phyloP scores from a whole-genome alignment of 2,113 vertebrate species.

The Gasterosteus nipponicus region DNA sequence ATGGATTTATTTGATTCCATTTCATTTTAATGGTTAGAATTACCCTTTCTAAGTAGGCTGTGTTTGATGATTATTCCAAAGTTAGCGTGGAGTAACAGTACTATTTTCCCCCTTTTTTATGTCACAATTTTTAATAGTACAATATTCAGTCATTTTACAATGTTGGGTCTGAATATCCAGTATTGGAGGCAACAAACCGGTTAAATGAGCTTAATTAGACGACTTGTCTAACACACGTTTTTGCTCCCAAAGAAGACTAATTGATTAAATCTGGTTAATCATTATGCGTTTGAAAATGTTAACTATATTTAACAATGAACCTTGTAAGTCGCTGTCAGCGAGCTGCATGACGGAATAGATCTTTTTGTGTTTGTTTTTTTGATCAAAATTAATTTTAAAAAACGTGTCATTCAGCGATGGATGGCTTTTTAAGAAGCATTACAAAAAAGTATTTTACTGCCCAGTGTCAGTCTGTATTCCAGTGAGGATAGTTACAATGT shows the following conservation, averaged over 20 bases:
- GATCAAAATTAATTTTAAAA: background rate
- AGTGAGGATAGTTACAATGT: constrained; percentile 21
- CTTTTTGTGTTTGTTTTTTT: background rate
- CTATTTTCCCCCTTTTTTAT: background rate
- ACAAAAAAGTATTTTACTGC: constrained; percentile 25
- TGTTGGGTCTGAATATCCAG: constrained; percentile 19
- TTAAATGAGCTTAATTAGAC: background rate
- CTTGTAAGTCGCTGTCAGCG: background rate
- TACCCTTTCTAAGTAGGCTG: background rate
- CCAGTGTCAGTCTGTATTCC: background rate
- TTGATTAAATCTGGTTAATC: constrained; percentile 19
- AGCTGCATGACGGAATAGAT: background rate
- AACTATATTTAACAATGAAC: background rate
- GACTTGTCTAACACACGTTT: constrained; percentile 1
- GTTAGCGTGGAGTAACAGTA: background rate
- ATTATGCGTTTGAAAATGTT: constrained; percentile 8
- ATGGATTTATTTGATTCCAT: constrained; percentile 15
- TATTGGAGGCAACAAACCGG: constrained; percentile 14
- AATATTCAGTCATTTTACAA: constrained; percentile 8
- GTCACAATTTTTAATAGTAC: background rate
- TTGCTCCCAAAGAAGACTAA: constrained; percentile 37
- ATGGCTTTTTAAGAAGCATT: constrained; percentile 35
- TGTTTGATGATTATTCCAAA: constrained; percentile 36
- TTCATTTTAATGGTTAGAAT: background rate
- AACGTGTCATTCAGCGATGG: background rate